Evolutionary conservation across 2,113 vertebrate genomes (phyloP).

Genomic region (Spizaetus ornatus): DNA sequence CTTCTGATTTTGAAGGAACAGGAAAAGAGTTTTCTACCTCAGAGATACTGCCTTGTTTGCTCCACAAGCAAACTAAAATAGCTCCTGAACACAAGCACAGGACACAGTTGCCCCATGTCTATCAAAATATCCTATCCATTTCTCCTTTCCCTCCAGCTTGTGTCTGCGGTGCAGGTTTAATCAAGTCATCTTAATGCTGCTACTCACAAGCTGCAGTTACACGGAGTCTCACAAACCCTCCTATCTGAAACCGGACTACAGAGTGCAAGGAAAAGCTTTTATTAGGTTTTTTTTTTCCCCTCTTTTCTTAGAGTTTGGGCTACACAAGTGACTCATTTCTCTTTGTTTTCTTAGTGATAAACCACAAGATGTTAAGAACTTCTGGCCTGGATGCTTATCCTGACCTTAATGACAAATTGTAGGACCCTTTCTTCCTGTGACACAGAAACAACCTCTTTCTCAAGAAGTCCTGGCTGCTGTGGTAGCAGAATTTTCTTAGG

Average conservation of each 20-base stretch:
- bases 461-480: neutral
- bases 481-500: neutral
- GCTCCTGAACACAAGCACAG: neutral
- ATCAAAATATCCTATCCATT: neutral
- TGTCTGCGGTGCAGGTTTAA: neutral
- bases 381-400: neutral
- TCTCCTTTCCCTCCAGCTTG: neutral
- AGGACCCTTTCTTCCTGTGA: neutral
- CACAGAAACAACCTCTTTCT: neutral
- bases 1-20: neutral
- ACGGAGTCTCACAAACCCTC: neutral
- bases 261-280: neutral
- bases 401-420: neutral
- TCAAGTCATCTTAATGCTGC: neutral
- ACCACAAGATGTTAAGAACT: neutral
- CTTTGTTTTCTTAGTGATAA: neutral
- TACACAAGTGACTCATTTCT: neutral
- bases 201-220: neutral
- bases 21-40: neutral
- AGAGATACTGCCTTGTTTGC: neutral
- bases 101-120: neutral
- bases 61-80: conserved; percentile 2
- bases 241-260: neutral
- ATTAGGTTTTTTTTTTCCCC: fast-evolving
- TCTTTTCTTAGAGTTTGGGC: neutral